Percentiles rank a stretch among this genome's conserved stretches.
phyloP scores from a whole-genome alignment of 2,797 vertebrate species.

The Malurus leucopterus region DNA sequence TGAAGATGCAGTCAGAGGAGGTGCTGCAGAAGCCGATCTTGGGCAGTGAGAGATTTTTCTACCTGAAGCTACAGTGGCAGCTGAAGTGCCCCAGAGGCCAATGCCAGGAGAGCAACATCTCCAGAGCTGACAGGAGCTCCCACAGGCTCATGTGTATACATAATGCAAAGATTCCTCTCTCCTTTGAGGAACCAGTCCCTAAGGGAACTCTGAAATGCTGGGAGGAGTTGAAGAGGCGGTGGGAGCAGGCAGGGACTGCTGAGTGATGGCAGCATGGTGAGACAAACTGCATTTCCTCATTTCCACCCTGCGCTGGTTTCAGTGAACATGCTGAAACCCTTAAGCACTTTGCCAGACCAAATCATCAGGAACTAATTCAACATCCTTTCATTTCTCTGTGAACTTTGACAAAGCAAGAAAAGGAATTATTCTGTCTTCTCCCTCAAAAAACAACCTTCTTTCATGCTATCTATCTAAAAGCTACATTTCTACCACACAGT shows the following conservation, averaged over 20 bases:
- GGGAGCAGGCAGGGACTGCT: neutral
- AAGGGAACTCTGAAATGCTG: rapidly evolving
- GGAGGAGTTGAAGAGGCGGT: neutral
- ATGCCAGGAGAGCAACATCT: neutral
- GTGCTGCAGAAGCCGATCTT: neutral
- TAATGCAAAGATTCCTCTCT: neutral
- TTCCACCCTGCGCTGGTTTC: neutral
- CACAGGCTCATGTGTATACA: rapidly evolving
- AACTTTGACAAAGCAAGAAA: constrained; percentile 20
- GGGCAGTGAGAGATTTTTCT: rapidly evolving
- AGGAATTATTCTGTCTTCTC: neutral
- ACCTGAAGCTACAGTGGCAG: rapidly evolving
- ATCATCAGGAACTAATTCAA: constrained; percentile 38
- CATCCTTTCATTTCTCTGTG: neutral
- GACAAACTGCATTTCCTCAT: neutral
- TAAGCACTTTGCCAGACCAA: neutral
- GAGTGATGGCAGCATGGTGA: neutral
- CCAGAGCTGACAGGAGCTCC: neutral
- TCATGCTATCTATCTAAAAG: neutral
- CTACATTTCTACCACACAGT: neutral
- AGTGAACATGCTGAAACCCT: neutral
- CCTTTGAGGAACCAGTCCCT: neutral
- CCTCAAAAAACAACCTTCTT: neutral
- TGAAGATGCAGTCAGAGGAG: neutral
- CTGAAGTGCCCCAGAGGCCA: neutral